Base-by-base conservation (phyloP, 2,888 invertebrate genomes). In the Cataglyphis altisquamis region DNA sequence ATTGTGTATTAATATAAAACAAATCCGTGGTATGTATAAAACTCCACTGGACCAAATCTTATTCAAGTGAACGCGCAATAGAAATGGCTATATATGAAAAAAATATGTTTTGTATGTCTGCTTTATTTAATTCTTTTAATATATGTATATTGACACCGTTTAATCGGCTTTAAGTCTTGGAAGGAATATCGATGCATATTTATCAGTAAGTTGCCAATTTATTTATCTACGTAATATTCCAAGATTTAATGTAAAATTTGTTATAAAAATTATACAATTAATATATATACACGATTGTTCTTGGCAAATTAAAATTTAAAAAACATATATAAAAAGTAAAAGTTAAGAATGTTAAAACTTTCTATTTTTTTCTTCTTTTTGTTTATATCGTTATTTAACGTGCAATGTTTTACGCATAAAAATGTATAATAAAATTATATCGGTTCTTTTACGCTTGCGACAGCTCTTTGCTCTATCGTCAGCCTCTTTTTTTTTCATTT, bases 1-100 rank as follows among this genome's bases (percentile, higher is more conserved):
- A 66, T 80, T 80, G 78, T 62, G 60, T 70, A 21, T 80, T 80
- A 80, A 80, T 80, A 80, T 80, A 80, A 80, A 80, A 80, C 78
- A 80, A 80, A 80, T 68, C 78, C 70, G 60, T 62, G 36, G 70
- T 80, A 70, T 18, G 25, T 70, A 45, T 45, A 62, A 45, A 60
- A 80, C 21, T 77, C 36, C 60, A 80, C 9, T 80, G 78, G 45
- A 80, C 78, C 78, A 70, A 80, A 45, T 80, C 78, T 80, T 80
- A 70, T 80, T 80, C 68, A 80, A 10, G 68, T 48, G 78, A 45
- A 70, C 45, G 78, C 48, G 45, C 78, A 60, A 80, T 80, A 80
- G 62, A 80, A 70, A 45, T 12, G 48, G 25, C 60, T 45, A n/a
- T 78, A 62, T 62, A 45, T 9, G 36, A 62, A 68, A 80, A 63